These are phyloP conservation scores for Agrenia bidenticulata DNA, from an alignment of 2,888 invertebrate genomes.

Conservation along the genomic window DNA sequence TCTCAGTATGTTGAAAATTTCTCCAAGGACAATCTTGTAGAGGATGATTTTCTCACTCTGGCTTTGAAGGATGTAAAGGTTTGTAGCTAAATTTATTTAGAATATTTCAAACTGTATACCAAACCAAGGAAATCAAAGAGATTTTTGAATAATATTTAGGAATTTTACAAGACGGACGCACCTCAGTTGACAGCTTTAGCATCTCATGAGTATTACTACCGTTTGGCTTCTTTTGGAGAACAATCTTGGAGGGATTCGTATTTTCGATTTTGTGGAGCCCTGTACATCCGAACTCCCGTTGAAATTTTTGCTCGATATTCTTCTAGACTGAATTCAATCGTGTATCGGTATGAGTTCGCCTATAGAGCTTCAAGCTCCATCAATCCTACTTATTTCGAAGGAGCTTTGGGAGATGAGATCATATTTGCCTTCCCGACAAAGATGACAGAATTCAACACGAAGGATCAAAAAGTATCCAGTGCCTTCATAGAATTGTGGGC, in stretches of 20 bases:
- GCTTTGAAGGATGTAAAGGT: constrained; percentile 29
- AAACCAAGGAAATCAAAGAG: background rate
- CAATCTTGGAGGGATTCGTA: constrained; percentile 20
- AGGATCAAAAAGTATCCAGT: constrained; percentile 30
- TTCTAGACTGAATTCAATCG: constrained; percentile 26
- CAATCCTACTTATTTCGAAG: constrained; percentile 41
- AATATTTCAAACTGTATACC: too few relatives aligned
- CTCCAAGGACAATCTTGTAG: constrained; percentile 18
- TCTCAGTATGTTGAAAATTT: constrained; percentile 18
- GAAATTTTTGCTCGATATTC: constrained; percentile 38
- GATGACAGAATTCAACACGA: background rate
- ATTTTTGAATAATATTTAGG: constrained; percentile 8
- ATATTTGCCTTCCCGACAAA: constrained; percentile 43
- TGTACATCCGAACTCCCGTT: constrained; percentile 39
- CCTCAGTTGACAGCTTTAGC: constrained; percentile 12
- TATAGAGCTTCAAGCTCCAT: constrained; percentile 52
- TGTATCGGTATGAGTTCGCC: constrained; percentile 53
- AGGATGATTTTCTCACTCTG: constrained; percentile 27
- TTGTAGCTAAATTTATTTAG: too few relatives aligned
- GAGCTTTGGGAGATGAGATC: constrained; percentile 51
- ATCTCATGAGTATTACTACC: constrained; percentile 27
- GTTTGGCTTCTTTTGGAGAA: background rate
- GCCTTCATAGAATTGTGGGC: constrained; percentile 40
- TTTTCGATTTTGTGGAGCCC: constrained; percentile 45
- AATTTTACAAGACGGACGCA: constrained; percentile 10